phyloP scores from a whole-genome alignment of 2,797 vertebrate genomes.

The Sus cebifrons region DNA sequence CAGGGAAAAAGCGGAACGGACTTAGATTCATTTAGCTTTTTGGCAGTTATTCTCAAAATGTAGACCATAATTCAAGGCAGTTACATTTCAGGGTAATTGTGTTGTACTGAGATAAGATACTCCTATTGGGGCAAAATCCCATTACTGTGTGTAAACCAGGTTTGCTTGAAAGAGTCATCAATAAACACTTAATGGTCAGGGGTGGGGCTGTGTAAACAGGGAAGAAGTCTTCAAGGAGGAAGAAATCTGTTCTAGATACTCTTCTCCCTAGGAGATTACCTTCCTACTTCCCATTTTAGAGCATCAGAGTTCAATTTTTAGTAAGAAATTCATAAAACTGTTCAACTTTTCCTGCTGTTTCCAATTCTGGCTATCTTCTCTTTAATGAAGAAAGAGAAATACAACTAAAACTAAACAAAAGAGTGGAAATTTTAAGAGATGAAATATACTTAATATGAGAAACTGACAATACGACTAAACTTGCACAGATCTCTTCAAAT shows the following conservation, averaged over 20 bases:
- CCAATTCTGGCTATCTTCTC: constrained; percentile 3
- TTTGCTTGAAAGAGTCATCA: neutral
- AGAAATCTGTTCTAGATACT: neutral
- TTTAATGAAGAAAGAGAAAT: constrained; percentile 19
- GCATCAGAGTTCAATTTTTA: constrained; percentile 45
- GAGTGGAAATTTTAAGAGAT: constrained; percentile 21
- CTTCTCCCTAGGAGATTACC: neutral
- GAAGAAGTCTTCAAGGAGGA: constrained; percentile 17
- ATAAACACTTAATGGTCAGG: neutral
- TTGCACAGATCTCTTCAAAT: constrained; percentile 13
- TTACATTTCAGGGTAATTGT: neutral
- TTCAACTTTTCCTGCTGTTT: neutral
- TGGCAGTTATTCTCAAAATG: neutral
- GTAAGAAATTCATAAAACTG: constrained; percentile 9
- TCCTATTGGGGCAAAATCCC: neutral
- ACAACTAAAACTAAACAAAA: constrained; percentile 37
- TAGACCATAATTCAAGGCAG: neutral
- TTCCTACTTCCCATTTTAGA: neutral
- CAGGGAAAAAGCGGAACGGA: neutral
- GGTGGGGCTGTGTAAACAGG: neutral
- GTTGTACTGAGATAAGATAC: neutral
- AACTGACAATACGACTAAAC: neutral
- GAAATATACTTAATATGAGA: neutral
- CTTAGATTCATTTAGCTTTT: neutral
- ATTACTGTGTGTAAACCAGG: neutral